phyloP scores from a whole-genome alignment of 2,113 vertebrate genomes.

The Chaetura pelagica region DNA sequence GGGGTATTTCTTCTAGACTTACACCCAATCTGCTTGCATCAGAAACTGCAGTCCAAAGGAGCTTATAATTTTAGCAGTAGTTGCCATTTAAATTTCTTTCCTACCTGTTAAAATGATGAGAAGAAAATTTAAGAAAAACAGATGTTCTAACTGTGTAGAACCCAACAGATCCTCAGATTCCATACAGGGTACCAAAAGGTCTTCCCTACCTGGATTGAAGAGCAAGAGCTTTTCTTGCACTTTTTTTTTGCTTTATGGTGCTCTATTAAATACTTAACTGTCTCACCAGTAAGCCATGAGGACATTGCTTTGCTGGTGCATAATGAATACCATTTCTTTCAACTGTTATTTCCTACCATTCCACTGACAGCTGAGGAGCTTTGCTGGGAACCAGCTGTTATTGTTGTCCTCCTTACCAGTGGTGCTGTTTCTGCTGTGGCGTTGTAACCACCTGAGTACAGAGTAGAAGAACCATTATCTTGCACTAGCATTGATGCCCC shows the following conservation, averaged over 20 bases:
- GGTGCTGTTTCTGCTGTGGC: background rate
- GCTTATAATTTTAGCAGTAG: conserved; percentile 44
- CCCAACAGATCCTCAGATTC: background rate
- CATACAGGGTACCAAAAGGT: background rate
- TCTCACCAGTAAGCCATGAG: background rate
- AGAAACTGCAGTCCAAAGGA: background rate
- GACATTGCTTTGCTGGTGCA: background rate
- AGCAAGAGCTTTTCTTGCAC: background rate
- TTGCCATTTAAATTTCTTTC: conserved; percentile 27
- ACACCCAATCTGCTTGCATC: background rate
- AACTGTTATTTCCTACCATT: background rate
- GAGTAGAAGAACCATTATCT: background rate
- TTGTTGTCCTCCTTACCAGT: background rate
- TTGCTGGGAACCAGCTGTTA: fast-evolving
- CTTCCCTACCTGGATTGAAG: background rate
- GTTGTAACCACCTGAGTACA: fast-evolving
- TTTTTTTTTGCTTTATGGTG: background rate
- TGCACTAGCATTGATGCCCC: fast-evolving
- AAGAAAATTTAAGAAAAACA: background rate
- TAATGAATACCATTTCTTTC: background rate
- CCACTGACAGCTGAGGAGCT: background rate
- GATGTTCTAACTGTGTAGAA: background rate
- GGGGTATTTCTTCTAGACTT: conserved; percentile 38
- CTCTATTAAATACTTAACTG: background rate
- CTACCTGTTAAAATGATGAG: background rate